Evolutionary conservation across 2,113 vertebrate genomes (phyloP).

Genomic region (Notechis scutatus): DNA sequence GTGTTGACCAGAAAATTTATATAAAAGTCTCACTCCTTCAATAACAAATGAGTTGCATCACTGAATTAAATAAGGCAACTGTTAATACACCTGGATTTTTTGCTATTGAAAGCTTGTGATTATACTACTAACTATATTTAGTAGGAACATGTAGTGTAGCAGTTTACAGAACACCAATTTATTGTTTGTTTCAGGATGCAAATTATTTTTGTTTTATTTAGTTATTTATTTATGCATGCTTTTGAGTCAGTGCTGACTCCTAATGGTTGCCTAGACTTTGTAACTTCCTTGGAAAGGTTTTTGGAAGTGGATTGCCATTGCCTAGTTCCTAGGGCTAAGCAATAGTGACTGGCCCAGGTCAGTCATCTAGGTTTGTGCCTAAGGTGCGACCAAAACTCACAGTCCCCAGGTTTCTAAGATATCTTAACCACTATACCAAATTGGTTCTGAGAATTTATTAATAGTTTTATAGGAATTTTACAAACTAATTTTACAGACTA

Average conservation of each 20-base stretch:
- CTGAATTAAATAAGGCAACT: not conserved
- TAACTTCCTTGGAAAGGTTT: not conserved
- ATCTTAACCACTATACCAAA: not conserved
- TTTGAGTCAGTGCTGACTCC: not conserved
- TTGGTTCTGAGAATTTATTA: not conserved
- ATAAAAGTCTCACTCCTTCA: not conserved
- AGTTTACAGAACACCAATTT: not conserved
- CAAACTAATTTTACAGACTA: not conserved
- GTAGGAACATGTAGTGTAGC: not conserved
- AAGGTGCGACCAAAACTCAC: not conserved
- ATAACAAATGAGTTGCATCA: not conserved
- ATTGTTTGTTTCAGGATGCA: not conserved
- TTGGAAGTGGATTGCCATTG: not conserved
- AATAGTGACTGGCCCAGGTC: not conserved
- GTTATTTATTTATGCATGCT: not conserved
- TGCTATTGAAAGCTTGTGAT: not conserved
- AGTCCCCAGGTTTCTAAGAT: not conserved
- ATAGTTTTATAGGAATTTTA: not conserved
- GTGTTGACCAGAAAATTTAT: constrained; percentile 2
- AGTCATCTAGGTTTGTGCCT: not conserved
- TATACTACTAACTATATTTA: not conserved
- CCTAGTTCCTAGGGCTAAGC: not conserved
- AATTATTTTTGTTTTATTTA: not conserved
- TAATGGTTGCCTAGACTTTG: not conserved
- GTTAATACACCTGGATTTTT: not conserved